Evolutionary conservation across 2,888 invertebrate genomes (phyloP).

Genomic region (Venusia cambrica): DNA sequence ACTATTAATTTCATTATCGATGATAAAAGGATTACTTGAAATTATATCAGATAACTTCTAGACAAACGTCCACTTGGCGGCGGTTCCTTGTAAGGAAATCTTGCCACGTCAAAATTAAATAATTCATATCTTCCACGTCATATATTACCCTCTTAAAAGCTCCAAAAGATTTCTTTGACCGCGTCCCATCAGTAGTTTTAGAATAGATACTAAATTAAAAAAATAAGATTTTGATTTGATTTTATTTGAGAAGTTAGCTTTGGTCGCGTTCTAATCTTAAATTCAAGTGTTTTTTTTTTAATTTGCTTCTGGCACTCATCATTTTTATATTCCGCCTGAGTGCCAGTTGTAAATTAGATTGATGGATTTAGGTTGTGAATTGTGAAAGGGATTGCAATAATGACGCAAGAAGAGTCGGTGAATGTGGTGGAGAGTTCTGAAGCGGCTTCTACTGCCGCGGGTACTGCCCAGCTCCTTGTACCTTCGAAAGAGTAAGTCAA

Average conservation of each 20-base stretch:
- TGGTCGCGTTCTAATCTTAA: slow-evolving; percentile 18
- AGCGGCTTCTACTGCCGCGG: slow-evolving; percentile 6
- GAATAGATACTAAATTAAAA: no score
- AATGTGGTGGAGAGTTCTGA: slow-evolving; percentile 43
- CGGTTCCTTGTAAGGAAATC: slow-evolving; percentile 50
- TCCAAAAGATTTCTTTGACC: no score
- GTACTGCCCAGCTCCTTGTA: slow-evolving; percentile 16
- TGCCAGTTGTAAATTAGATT: slow-evolving; percentile 29
- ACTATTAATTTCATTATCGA: slow-evolving; percentile 57
- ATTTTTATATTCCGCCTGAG: slow-evolving; percentile 10
- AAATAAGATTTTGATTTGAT: no score
- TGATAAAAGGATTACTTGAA: slow-evolving; percentile 59
- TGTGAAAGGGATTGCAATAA: slow-evolving; percentile 36
- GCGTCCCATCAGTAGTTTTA: no score
- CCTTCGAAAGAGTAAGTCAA: slow-evolving; percentile 35
- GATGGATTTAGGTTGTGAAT: slow-evolving; percentile 35
- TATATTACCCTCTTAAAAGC: neutral
- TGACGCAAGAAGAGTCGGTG: slow-evolving; percentile 60
- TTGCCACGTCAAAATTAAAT: slow-evolving; percentile 29
- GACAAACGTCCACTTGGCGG: slow-evolving; percentile 53
- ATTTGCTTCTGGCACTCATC: slow-evolving; percentile 29
- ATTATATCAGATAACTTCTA: slow-evolving; percentile 54
- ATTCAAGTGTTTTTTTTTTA: slow-evolving; percentile 30
- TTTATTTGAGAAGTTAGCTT: no score
- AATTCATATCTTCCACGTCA: slow-evolving; percentile 2